These are phyloP conservation scores for Pristionchus pacificus DNA, from an alignment of 1,140 invertebrate species.

Conservation along the genomic window DNA sequence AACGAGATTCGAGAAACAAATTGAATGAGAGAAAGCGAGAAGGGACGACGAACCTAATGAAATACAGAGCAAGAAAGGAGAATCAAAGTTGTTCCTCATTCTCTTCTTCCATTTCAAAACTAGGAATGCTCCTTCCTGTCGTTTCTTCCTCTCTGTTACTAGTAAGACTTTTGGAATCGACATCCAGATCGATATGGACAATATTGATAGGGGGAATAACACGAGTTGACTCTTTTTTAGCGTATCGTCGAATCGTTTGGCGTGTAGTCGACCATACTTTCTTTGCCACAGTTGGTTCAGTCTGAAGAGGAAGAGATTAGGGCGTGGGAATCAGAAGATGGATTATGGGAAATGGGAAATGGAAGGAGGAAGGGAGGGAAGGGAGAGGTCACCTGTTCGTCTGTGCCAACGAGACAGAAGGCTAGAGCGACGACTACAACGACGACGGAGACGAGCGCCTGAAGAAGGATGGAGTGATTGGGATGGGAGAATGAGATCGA, in stretches of 20 bases:
- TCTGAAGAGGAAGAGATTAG: slow-evolving; percentile 27
- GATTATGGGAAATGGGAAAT: background rate
- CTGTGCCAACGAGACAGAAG: slow-evolving; percentile 39
- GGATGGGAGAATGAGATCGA: background rate
- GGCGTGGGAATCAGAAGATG: background rate
- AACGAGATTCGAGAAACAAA: too few relatives aligned
- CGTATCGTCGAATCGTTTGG: slow-evolving; percentile 32
- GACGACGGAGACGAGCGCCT: slow-evolving; percentile 39
- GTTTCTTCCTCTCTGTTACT: background rate
- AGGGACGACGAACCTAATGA: too few relatives aligned
- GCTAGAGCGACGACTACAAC: slow-evolving; percentile 36
- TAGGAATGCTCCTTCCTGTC: background rate
- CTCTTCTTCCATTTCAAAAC: background rate
- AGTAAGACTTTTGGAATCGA: background rate
- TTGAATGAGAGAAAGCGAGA: too few relatives aligned
- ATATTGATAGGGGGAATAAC: background rate
- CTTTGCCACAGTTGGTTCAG: slow-evolving; percentile 40
- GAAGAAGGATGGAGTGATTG: background rate
- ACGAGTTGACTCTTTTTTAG: background rate
- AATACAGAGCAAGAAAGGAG: too few relatives aligned
- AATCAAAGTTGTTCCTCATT: background rate
- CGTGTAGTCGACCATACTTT: slow-evolving; percentile 40
- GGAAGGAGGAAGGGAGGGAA: background rate
- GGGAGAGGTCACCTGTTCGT: slow-evolving; percentile 26
- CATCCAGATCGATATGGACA: background rate